These are phyloP conservation scores for Cosmia trapezina DNA, from an alignment of 2,888 invertebrate genomes.

Conservation along the genomic window DNA sequence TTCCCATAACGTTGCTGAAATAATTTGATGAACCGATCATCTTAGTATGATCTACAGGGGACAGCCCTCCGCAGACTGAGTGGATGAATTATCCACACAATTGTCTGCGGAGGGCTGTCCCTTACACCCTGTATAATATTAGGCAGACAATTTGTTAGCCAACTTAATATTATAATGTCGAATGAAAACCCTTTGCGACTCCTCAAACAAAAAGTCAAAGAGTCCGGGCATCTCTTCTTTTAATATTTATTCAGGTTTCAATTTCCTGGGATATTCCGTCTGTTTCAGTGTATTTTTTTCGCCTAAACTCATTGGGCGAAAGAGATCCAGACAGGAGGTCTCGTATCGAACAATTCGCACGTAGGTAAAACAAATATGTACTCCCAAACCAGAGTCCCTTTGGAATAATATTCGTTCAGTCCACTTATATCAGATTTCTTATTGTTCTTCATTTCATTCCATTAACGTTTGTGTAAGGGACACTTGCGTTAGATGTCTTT, in stretches of 20 bases:
- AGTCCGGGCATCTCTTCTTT: conserved; percentile 49
- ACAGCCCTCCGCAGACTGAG: no score
- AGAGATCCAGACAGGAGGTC: conserved; percentile 66
- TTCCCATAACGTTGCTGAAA: no score
- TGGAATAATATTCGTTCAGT: conserved; percentile 85
- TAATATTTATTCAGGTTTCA: conserved; percentile 73
- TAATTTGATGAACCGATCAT: no score
- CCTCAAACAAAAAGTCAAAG: conserved; percentile 54
- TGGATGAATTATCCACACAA: no score
- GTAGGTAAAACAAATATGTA: conserved; percentile 79
- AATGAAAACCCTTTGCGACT: conserved; percentile 29
- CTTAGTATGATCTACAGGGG: no score
- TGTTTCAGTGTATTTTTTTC: conserved; percentile 72
- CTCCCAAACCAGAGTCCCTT: conserved; percentile 68
- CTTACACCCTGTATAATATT: background rate
- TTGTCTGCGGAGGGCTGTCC: no score
- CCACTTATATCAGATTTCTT: conserved; percentile 88
- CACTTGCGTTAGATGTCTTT: conserved; percentile 73
- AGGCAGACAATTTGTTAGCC: conserved; percentile 4
- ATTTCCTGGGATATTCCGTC: conserved; percentile 60
- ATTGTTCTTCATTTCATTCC: conserved; percentile 86
- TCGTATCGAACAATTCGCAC: conserved; percentile 77
- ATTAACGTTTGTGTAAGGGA: conserved; percentile 82
- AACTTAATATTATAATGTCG: conserved; percentile 25
- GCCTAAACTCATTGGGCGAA: conserved; percentile 69